Evolutionary conservation across 2,113 vertebrate species (phyloP).

Genomic region (Collichthys lucidus): DNA sequence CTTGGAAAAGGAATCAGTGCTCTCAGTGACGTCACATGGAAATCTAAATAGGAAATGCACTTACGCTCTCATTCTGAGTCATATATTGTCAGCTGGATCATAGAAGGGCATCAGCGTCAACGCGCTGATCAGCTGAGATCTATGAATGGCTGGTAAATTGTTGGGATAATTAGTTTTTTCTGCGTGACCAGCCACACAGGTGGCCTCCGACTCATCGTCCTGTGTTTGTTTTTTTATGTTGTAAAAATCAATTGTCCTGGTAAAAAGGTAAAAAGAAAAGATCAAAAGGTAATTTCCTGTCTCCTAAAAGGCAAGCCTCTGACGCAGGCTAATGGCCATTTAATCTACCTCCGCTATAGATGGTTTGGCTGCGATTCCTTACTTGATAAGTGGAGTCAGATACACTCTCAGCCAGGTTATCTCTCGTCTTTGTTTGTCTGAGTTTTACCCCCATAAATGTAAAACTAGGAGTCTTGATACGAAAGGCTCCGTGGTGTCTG

Average conservation of each 20-base stretch:
- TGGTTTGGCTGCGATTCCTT: slow-evolving; percentile 14
- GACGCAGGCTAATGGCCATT: slow-evolving; percentile 52
- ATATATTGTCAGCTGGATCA: not conserved
- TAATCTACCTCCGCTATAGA: slow-evolving; percentile 51
- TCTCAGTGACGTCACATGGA: slow-evolving; percentile 4
- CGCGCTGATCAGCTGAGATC: slow-evolving; percentile 13
- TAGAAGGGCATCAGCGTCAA: not conserved
- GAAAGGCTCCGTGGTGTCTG: slow-evolving; percentile 73
- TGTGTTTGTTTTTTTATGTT: slow-evolving; percentile 46
- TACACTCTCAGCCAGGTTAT: slow-evolving; percentile 35
- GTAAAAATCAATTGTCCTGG: slow-evolving; percentile 50
- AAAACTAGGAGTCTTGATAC: slow-evolving; percentile 53
- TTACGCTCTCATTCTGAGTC: slow-evolving; percentile 23
- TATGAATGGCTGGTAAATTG: slow-evolving; percentile 17
- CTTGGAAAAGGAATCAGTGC: too few relatives aligned
- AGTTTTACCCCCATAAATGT: slow-evolving; percentile 42
- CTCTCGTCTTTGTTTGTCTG: slow-evolving; percentile 52
- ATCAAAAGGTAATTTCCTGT: slow-evolving; percentile 64
- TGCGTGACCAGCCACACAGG: slow-evolving; percentile 5
- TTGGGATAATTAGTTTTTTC: slow-evolving; percentile 33
- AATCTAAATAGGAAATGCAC: slow-evolving; percentile 23
- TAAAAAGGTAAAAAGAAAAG: slow-evolving; percentile 46
- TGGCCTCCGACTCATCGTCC: slow-evolving; percentile 8
- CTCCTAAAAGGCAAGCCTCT: slow-evolving; percentile 53
- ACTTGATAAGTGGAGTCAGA: slow-evolving; percentile 30